Conservation (phyloP, 2,797 vertebrate species). For the Bovichtus diacanthus region DNA sequence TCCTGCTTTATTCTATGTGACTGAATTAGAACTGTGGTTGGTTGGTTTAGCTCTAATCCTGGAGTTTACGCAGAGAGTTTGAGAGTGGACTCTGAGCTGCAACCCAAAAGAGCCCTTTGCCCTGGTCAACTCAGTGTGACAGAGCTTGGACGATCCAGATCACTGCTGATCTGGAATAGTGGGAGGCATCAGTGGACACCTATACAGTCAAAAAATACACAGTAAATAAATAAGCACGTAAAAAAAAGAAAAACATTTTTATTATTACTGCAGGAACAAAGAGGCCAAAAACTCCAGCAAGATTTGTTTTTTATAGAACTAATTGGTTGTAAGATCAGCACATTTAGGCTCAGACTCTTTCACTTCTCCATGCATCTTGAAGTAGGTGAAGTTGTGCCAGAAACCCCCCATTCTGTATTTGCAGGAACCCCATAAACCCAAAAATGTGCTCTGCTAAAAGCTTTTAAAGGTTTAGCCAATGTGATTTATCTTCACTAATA, state of each 20-base stretch:
- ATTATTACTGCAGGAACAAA: not conserved
- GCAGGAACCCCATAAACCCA: not conserved
- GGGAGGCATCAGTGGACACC: too few relatives aligned
- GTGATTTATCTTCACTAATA: not conserved
- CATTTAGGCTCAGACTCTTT: too few relatives aligned
- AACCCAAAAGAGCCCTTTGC: conserved; percentile 52
- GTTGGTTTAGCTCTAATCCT: conserved; percentile 67
- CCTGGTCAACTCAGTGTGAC: conserved; percentile 49
- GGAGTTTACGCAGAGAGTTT: conserved; percentile 61
- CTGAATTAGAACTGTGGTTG: conserved; percentile 44
- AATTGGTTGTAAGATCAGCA: too few relatives aligned
- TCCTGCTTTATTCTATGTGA: conserved; percentile 38
- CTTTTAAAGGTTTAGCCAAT: not conserved
- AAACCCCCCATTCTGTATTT: not conserved
- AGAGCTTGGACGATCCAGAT: not conserved
- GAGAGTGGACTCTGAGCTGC: conserved; percentile 67
- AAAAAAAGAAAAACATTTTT: not conserved
- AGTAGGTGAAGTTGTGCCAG: too few relatives aligned
- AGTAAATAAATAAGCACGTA: not conserved
- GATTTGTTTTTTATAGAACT: too few relatives aligned
- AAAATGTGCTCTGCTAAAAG: not conserved
- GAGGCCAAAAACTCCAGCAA: too few relatives aligned
- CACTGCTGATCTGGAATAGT: not conserved
- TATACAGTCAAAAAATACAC: too few relatives aligned
- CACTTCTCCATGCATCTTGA: too few relatives aligned